Evolutionary conservation across 2,113 vertebrate genomes (phyloP).

Genomic region (Cyphomyrus plagiostoma): DNA sequence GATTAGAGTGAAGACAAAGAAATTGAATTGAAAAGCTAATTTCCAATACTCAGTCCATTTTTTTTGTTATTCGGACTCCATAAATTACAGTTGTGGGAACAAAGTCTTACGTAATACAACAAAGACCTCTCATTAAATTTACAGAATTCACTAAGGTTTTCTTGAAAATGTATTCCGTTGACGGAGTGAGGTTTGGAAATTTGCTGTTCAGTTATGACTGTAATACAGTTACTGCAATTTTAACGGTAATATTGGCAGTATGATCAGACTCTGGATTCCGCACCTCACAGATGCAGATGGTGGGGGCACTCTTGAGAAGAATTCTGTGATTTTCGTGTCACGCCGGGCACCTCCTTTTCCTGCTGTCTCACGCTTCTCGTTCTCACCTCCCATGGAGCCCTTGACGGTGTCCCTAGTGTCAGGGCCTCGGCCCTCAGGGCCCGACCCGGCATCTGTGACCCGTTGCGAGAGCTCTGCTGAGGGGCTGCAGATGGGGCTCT

Average conservation of each 20-base stretch:
- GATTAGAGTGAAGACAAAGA: not conserved
- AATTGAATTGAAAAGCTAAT: not conserved
- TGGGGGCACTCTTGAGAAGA: slow-evolving; percentile 38
- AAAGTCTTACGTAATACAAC: not conserved
- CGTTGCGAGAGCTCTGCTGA: slow-evolving; percentile 20
- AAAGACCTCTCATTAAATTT: not conserved
- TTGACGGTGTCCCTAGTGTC: not conserved
- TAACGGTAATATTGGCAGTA: not conserved
- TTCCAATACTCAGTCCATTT: not conserved
- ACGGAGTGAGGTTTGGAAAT: not conserved
- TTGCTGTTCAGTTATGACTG: not conserved
- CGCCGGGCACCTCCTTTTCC: slow-evolving; percentile 23
- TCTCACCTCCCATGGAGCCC: slow-evolving; percentile 7
- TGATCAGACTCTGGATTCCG: not conserved
- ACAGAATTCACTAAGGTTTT: not conserved
- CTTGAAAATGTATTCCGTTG: not conserved
- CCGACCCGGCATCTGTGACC: not conserved
- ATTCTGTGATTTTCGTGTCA: slow-evolving; percentile 51
- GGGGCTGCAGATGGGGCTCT: slow-evolving; percentile 42
- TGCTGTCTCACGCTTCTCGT: not conserved
- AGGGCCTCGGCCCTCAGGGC: not conserved
- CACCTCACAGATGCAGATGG: slow-evolving; percentile 18
- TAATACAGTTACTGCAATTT: not conserved
- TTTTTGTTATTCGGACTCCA: not conserved
- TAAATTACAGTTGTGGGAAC: not conserved